Evolutionary conservation across 2,113 vertebrate species (phyloP), one percentile per base, ranked within the genome.

Genomic region (Typhlomys cinereus): DNA sequence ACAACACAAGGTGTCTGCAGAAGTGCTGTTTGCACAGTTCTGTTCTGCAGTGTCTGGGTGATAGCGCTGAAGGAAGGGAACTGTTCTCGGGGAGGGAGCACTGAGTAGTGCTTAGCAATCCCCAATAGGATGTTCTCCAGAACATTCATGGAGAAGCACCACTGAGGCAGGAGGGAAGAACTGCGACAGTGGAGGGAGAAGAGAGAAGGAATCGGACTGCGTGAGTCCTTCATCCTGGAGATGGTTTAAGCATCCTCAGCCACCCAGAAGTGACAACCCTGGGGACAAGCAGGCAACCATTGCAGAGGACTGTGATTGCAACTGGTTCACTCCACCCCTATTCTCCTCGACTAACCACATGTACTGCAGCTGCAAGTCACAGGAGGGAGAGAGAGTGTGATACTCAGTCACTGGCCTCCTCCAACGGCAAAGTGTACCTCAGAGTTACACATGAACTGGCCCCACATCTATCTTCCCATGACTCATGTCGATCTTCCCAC

Each of bases 341-440:
- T 2, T 36, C 80, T 73, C 64, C 83, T 23, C 31, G 39, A 23
- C 29, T 44, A 25, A 34, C 34, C 17, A 15, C 0, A 4, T 0
- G 10, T 21, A 31, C 27, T 18, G 10, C 67, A 31, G 12, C 2
- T 21, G 52, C 27, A 4, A 20, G 21, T 41, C 2, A 15, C 48
- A 41, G 13, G 0, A 57, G 70, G 52, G 29, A 34, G 15, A 31
- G 0, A 25, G 36, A 61, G 9, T 4, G 9, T 0, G 4, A 25
- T 11, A 1, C 3, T 21, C n/a, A 25, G 84, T 34, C 36, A 48
- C 39, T 1, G 20, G 52, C 36, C 41, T 34, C 57, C 13, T 7
- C 50, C 31, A 25, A 12, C 7, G 21, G 39, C 14, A 41, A 78
- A 73, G 69, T 2, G 6, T 41, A 21, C 34, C 54, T 13, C 46